Base-by-base conservation (phyloP, 2,888 invertebrate species). In the Kryphioiulus occultus region DNA sequence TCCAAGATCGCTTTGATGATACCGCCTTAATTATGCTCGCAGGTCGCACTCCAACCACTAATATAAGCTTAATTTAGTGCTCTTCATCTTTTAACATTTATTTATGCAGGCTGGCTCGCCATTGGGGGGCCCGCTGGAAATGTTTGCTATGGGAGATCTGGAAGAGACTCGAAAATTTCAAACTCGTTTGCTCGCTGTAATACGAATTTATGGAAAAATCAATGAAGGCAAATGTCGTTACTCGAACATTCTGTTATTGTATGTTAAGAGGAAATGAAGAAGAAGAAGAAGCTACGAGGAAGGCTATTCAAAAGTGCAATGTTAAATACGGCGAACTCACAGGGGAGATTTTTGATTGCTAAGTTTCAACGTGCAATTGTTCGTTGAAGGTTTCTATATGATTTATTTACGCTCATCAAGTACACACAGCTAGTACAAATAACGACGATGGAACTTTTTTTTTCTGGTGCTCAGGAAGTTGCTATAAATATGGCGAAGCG, bases 141-240 rank as follows among this genome's bases (percentile, higher is more conserved):
- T 68, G 68, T 68, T 68, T 26, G 68, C 12, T 12, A 68, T 68
- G 68, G 22, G 68, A 35, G 35, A 68, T n/a, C n/a, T n/a, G 35
- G 26, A 22, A 68, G 68, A 0, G 68, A 68, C 22, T 68, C 26
- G 22, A 68, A 68, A 68, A 68, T 68, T 68, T 68, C 68, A 68
- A 68, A 68, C 68, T 68, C 68, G 68, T 68, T 68, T 68, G 68
- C 68, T 68, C 68, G 22, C 68, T 68, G 68, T 68, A 68, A 68
- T 68, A 26, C 68, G 68, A 68, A 68, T 68, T 68, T 68, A 68
- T 68, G 68, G 26, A 68, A 68, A 68, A 68, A 68, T 68, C 68
- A 68, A 68, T 68, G 68, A 68, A 68, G 68, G 68, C 68, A 68
- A 68, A 68, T 68, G 68, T 68, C 68, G 68, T 68, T 68, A 68